Base-by-base conservation (phyloP, 2,888 invertebrate genomes). In the Pterostichus niger region DNA sequence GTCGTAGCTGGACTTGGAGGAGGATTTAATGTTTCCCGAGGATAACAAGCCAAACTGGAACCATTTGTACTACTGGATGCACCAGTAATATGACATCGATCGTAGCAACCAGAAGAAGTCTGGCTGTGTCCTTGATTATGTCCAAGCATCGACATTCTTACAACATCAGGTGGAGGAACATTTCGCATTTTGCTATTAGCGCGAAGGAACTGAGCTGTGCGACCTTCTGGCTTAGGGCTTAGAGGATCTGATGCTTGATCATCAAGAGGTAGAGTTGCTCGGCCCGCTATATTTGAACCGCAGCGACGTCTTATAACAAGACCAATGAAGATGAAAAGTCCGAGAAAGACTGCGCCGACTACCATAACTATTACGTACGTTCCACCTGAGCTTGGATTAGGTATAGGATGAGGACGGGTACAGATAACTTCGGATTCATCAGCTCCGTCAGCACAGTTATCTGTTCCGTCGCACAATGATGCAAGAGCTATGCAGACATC, bases 1-100 rank as follows among this genome's bases (percentile, higher is more conserved):
- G 96, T 95, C 0, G 95, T 94, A 11, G 97, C 97, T 0, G 98
- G 98, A 88, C 95, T 95, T 2, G 97, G 97, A 13, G 98, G 98
- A 49, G 98, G 98, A 91, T 98, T 98, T 49, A 97, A 92, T 0
- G 96, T 95, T 88, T 96, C 96, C 82, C 94, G 93, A n/a, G 97
- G 96, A 90, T 96, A 96, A 77, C 92, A 91, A 1, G 90, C 90
- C 7, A 87, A 84, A 84, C 88, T 88, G 40, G 91, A 94, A 85
- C 92, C 93, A 85, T 94, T 93, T 24, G 93, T 94, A 85, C 94
- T 95, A 86, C 94, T 94, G 0, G 95, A 95, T 24, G 92, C 92
- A 85, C 92, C 92, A 84, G 90, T 93, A 83, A 93, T 91, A 85
- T 92, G 92, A 88, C 94, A 94, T 56, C 96, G 92, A 87, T 94